phyloP scores from a whole-genome alignment of 2,113 vertebrate species.

The Zosterops lateralis region DNA sequence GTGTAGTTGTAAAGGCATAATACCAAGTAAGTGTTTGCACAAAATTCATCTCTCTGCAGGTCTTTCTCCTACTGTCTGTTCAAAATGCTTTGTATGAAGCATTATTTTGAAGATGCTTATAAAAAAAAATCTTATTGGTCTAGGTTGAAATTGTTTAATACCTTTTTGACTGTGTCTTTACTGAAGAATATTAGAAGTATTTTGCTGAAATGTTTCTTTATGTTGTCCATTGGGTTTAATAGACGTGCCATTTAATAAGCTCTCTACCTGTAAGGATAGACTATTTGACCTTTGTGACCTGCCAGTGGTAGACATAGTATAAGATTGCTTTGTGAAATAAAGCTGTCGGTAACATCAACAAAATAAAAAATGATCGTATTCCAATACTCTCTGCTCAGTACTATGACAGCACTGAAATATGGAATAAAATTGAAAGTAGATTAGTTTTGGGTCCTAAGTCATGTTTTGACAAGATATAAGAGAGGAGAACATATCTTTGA shows the following conservation, averaged over 20 bases:
- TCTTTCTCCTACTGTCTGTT: constrained; percentile 9
- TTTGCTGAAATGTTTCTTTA: constrained; percentile 77
- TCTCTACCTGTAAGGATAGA: constrained; percentile 80
- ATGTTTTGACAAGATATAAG: constrained; percentile 91
- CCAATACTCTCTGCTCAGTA: constrained; percentile 83
- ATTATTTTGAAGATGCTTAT: constrained; percentile 61
- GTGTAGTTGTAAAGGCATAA: not conserved
- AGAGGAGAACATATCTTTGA: constrained; percentile 76
- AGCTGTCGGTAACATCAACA: constrained; percentile 95
- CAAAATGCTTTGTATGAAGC: constrained; percentile 45
- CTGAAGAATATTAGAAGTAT: constrained; percentile 73
- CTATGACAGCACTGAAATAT: constrained; percentile 96
- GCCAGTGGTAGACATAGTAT: constrained; percentile 86
- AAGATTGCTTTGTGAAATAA: constrained; percentile 99
- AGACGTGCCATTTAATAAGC: constrained; percentile 79
- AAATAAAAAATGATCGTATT: constrained; percentile 94
- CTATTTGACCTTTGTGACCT: constrained; percentile 89
- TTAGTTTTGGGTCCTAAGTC: constrained; percentile 96
- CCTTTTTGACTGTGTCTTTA: constrained; percentile 65
- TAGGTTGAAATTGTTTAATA: constrained; percentile 68
- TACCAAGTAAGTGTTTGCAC: not conserved
- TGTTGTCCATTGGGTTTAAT: constrained; percentile 77
- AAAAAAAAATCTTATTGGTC: constrained; percentile 55
- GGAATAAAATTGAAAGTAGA: constrained; percentile 96
- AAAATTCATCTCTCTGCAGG: not conserved